Percentiles rank a stretch among this genome's conserved stretches.
Conservation (phyloP, 2,113 vertebrate species). For the Notothenia rossii region DNA sequence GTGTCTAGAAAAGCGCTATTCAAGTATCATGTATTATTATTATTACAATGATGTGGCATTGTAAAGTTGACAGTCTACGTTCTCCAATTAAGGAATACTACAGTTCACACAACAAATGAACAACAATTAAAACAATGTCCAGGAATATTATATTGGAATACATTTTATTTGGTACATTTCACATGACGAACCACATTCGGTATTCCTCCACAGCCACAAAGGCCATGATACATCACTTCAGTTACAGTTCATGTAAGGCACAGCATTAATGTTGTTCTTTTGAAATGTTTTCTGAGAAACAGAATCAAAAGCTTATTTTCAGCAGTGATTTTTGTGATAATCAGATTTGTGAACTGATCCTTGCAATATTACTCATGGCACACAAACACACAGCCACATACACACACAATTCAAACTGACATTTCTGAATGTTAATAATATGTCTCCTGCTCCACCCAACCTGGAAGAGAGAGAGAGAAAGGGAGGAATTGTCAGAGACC, state of each 20-base stretch:
- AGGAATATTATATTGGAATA: neutral
- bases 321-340: constrained; percentile 66
- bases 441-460: constrained; percentile 89
- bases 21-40: too few species aligned
- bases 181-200: constrained; percentile 32
- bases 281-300: constrained; percentile 59
- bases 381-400: constrained; percentile 4
- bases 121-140: neutral
- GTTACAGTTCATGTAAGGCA: constrained; percentile 49
- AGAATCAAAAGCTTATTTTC: constrained; percentile 70
- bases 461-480: constrained; percentile 77
- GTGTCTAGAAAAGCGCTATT: too few species aligned
- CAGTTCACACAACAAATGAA: neutral
- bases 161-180: constrained; percentile 62
- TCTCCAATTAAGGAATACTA: neutral
- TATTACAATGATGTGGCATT: neutral
- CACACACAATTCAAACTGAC: constrained; percentile 40
- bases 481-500: constrained; percentile 50
- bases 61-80: neutral
- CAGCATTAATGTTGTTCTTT: constrained; percentile 26
- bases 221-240: constrained; percentile 39
- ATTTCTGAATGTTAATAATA: constrained; percentile 86
- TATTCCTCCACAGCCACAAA: constrained; percentile 32
- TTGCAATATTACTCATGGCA: constrained; percentile 65
- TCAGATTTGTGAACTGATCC: constrained; percentile 76